Evolutionary conservation across 2,113 vertebrate genomes (phyloP), one percentile per base, ranked within the genome.

Genomic region (Caranx melampygus): DNA sequence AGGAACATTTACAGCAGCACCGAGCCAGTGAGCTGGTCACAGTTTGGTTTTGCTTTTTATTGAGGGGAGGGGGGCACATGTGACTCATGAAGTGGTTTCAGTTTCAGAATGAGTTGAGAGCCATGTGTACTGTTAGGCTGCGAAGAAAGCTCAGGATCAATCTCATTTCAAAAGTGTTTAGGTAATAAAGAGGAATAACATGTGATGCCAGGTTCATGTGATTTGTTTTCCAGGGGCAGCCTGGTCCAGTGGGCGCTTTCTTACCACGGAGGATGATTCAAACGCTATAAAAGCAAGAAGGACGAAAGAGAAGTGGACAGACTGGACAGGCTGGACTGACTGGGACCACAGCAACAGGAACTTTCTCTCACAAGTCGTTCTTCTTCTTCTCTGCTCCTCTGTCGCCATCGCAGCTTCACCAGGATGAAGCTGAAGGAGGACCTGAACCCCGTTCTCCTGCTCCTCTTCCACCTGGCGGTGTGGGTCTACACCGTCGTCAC

Each of bases 381-480:
- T 70, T 55, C 10, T n/a, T 37, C 62, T 68, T 68, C 68, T 6
- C 79, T 65, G 72, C 67, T 42, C 54, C 8, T 26, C 16, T 40
- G 13, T 3, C 11, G 1, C 33, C 51, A 16, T 26, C 13, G 65
- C 62, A 75, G 66, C 59, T 54, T 66, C 55, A 70, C n/a, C 68
- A 91, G 76, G 78, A 99, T 98, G 97, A 97, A 97, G 93, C 88
- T 97, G 90, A 96, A 97, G 85, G 96, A 98, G 84, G 94, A 96
- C 81, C 92, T 98, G 78, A 97, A 96, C 82, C 97, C 97, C 0
- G 5, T 97, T 82, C 94, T 99, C 87, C 92, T 97, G 35, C 90
- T 96, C 64, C 73, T 97, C 54, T 96, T 99, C 94, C 95, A 95
- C 88, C 94, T 97, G 51, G 42, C 95, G 21, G 93, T 97, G 61